Evolutionary conservation across 2,113 vertebrate genomes (phyloP).

Genomic region (Catagonus wagneri): DNA sequence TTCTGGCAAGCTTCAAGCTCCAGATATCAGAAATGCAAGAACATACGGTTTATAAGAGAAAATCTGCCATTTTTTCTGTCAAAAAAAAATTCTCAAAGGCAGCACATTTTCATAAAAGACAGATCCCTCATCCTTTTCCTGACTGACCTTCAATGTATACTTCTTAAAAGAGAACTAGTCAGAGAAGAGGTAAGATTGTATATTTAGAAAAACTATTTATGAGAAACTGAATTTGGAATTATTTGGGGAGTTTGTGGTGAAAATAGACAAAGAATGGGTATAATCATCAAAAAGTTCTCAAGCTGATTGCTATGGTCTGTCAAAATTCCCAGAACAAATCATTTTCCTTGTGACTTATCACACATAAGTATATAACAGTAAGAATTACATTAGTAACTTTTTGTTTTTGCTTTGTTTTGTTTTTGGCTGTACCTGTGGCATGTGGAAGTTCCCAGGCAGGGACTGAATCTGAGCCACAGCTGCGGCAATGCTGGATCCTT

Average conservation of each 20-base stretch:
- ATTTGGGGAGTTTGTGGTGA: conserved; percentile 55
- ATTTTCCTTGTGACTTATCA: neutral
- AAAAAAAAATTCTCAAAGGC: conserved; percentile 71
- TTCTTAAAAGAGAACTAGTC: conserved; percentile 75
- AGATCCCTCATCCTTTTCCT: conserved; percentile 48
- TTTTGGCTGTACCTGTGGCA: too few relatives aligned
- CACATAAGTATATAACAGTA: neutral
- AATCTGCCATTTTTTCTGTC: conserved; percentile 65
- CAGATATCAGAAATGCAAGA: conserved; percentile 75
- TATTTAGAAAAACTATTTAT: conserved; percentile 65
- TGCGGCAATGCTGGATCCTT: too few relatives aligned
- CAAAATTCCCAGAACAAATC: neutral
- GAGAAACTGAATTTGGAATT: conserved; percentile 67
- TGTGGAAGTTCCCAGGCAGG: too few relatives aligned
- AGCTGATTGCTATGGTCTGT: neutral
- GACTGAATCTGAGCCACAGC: too few relatives aligned
- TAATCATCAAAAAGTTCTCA: neutral
- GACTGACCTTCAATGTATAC: conserved; percentile 66
- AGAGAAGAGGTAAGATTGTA: conserved; percentile 69
- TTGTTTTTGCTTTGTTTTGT: neutral
- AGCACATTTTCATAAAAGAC: conserved; percentile 67
- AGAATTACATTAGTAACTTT: conserved; percentile 11
- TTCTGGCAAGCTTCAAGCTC: conserved; percentile 63
- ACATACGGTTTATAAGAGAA: conserved; percentile 63
- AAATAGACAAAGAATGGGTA: conserved; percentile 25